Evolutionary conservation across 2,888 invertebrate genomes (phyloP).

Genomic region (Gnatocerus cornutus): DNA sequence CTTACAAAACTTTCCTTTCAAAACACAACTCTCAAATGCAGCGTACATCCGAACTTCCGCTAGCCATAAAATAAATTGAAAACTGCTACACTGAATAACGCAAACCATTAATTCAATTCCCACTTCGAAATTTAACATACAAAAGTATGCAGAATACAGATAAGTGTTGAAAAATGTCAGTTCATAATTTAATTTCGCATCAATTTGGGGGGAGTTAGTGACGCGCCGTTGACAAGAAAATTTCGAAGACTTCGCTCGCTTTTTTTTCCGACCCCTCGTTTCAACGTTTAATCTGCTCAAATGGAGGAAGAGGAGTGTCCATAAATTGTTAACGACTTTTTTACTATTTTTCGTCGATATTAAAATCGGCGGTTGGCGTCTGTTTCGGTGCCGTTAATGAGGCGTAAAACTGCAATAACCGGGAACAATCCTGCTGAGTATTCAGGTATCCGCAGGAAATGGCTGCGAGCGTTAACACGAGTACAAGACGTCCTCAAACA

Average conservation of each 20-base stretch:
- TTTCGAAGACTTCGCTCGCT: conserved; percentile 52
- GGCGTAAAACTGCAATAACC: conserved; percentile 24
- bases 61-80: conserved; percentile 41
- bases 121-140: conserved; percentile 47
- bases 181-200: conserved; percentile 69
- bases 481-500: too few species aligned
- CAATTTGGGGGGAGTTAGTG: conserved; percentile 54
- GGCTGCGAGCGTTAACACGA: too few species aligned
- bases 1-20: too few species aligned
- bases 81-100: conserved; percentile 45
- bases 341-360: conserved; percentile 48
- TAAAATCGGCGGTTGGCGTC: conserved; percentile 25
- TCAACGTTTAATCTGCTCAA: conserved; percentile 36
- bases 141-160: conserved; percentile 65
- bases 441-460: conserved; percentile 1
- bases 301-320: neutral
- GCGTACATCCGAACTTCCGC: too few species aligned
- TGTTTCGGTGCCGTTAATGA: conserved; percentile 29
- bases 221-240: conserved; percentile 62
- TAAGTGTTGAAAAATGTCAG: conserved; percentile 68
- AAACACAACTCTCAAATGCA: too few species aligned
- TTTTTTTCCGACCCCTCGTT: conserved; percentile 5
- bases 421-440: conserved; percentile 12
- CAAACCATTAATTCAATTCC: conserved; percentile 56
- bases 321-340: conserved; percentile 59